phyloP scores from a whole-genome alignment of 2,888 invertebrate species.

The Esperia sulphurella region DNA sequence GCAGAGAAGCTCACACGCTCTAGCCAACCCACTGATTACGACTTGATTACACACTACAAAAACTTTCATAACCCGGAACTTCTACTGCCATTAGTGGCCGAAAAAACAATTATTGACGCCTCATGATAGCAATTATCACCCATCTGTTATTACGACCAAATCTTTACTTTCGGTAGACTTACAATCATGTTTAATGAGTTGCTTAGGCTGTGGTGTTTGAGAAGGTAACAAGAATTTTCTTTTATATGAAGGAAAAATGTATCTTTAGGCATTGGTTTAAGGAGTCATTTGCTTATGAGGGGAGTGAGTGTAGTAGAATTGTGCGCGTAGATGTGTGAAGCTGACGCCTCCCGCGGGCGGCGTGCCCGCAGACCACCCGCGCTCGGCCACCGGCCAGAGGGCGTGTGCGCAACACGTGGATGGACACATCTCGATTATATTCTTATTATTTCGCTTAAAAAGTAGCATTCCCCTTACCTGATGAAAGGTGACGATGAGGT shows the following conservation, averaged over 20 bases:
- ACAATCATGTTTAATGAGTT: conserved; percentile 58
- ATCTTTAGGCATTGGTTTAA: conserved; percentile 34
- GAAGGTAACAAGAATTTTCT: conserved; percentile 31
- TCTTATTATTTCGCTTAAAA: neutral
- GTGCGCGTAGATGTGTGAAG: conserved; percentile 63
- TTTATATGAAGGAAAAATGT: conserved; percentile 28
- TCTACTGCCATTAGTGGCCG: conserved; percentile 65
- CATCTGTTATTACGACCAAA: conserved; percentile 70
- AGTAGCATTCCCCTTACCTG: too few relatives aligned
- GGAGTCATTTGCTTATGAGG: conserved; percentile 27
- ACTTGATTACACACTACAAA: conserved; percentile 74
- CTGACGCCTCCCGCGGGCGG: conserved; percentile 59
- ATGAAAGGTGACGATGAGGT: too few relatives aligned
- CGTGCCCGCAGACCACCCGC: conserved; percentile 69
- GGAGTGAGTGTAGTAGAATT: conserved; percentile 28
- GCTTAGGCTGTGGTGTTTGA: conserved; percentile 27
- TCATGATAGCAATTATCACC: conserved; percentile 77
- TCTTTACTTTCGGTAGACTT: conserved; percentile 63
- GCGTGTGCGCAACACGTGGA: conserved; percentile 51
- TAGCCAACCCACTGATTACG: conserved; percentile 69
- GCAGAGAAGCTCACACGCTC: conserved; percentile 67
- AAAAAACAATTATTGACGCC: conserved; percentile 76
- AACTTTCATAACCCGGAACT: conserved; percentile 75
- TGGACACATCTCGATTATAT: conserved; percentile 13
- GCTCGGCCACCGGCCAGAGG: conserved; percentile 54